These are phyloP conservation scores for Liparis tanakae DNA, from an alignment of 2,797 vertebrate species.

Conservation along the genomic window DNA sequence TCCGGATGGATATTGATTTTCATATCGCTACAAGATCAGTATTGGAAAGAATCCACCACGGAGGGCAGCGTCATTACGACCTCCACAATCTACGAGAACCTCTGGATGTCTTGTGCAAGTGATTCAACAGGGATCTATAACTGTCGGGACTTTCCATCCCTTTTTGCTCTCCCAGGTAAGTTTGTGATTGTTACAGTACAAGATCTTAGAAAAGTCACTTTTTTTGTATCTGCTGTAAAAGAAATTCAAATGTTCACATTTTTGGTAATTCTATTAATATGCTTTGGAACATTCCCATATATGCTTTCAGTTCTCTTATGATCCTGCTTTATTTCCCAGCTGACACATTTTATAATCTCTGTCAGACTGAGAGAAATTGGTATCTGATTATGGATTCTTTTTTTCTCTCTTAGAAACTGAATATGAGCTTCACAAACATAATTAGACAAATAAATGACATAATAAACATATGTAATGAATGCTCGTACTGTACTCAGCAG, in stretches of 20 bases:
- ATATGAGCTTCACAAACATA: background rate
- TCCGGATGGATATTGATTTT: conserved; percentile 81
- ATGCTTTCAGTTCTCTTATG: conserved; percentile 16
- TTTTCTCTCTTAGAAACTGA: background rate
- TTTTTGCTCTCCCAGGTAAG: conserved; percentile 91
- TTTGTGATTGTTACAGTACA: background rate
- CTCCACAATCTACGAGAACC: conserved; percentile 90
- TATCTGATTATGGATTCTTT: background rate
- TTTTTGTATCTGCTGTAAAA: background rate
- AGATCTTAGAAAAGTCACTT: background rate
- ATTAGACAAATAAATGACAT: background rate
- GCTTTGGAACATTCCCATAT: background rate
- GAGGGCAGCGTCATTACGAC: conserved; percentile 90
- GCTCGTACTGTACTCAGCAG: background rate
- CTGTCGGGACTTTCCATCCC: conserved; percentile 89
- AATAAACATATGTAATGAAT: background rate
- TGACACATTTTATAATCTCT: conserved; percentile 51
- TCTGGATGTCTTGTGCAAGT: conserved; percentile 93
- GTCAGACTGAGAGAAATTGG: conserved; percentile 1
- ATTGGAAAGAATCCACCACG: conserved; percentile 89
- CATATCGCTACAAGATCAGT: conserved; percentile 84
- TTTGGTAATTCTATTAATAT: background rate
- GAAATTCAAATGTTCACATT: background rate
- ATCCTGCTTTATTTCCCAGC: conserved; percentile 43
- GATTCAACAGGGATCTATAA: conserved; percentile 88